Conservation (phyloP, 2,797 vertebrate species). For the Pristis pectinata region DNA sequence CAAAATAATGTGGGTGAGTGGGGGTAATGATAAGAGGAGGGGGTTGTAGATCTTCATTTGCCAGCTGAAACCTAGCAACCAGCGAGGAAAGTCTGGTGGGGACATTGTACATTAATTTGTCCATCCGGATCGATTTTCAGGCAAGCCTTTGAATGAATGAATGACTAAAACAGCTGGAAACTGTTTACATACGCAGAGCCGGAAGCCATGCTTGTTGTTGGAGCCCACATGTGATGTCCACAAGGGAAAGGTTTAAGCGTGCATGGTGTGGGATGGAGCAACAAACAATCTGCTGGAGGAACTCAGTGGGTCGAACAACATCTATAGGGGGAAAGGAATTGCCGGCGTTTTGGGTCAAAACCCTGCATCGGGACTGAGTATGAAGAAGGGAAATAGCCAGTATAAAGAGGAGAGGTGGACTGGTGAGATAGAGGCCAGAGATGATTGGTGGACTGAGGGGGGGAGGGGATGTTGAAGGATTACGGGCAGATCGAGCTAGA, state of each 20-base stretch:
- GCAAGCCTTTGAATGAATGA: neutral
- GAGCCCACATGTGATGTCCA: neutral
- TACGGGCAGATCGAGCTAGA: too few relatives aligned
- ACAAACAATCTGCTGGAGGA: too few relatives aligned
- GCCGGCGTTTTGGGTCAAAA: too few relatives aligned
- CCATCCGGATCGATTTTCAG: neutral
- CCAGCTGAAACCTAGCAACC: neutral
- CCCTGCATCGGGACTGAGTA: too few relatives aligned
- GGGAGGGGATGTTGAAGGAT: too few relatives aligned
- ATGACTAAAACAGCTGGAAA: neutral
- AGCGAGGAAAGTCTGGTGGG: neutral
- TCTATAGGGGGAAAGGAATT: too few relatives aligned
- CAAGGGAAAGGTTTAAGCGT: neutral
- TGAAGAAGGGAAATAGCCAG: too few relatives aligned
- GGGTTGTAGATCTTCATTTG: neutral
- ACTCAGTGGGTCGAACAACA: too few relatives aligned
- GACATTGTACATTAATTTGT: neutral
- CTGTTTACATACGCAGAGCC: neutral
- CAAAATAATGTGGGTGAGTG: neutral
- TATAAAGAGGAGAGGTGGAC: too few relatives aligned
- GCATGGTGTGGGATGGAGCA: neutral
- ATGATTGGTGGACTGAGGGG: too few relatives aligned
- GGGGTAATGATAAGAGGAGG: too few relatives aligned
- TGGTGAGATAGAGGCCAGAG: too few relatives aligned
- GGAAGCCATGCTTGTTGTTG: neutral